phyloP scores from a whole-genome alignment of 2,113 vertebrate genomes.

The Siphamia tubifer region DNA sequence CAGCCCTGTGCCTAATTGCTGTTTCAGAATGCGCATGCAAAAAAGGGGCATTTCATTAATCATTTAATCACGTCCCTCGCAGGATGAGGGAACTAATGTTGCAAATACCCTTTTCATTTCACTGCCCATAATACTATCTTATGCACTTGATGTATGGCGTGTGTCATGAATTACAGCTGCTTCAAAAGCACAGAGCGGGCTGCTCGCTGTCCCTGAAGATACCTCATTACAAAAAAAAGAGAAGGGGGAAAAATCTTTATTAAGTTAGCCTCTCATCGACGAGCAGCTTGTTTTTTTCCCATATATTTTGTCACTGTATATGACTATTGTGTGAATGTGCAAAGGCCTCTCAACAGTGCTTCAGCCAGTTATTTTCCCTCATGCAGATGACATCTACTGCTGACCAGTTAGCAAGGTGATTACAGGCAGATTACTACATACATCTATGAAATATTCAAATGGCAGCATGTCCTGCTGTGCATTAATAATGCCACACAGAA shows the following conservation, averaged over 20 bases:
- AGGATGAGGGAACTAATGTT: constrained; percentile 99
- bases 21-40: constrained; percentile 99
- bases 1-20: constrained; percentile 97
- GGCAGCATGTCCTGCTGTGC: constrained; percentile 92
- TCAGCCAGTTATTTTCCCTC: constrained; percentile 10
- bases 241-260: constrained; percentile 80
- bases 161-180: constrained; percentile 99
- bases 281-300: constrained; percentile 73
- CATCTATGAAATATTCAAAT: constrained; percentile 98
- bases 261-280: constrained; percentile 86
- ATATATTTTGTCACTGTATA: not conserved
- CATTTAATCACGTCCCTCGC: constrained; percentile 99
- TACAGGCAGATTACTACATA: constrained; percentile 96
- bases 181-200: constrained; percentile 90
- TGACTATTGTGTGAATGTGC: not conserved
- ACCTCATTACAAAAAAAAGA: constrained; percentile 82
- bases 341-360: constrained; percentile 11
- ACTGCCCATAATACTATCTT: constrained; percentile 98
- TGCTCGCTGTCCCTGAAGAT: constrained; percentile 91
- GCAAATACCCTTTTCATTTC: constrained; percentile 99
- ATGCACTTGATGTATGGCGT: constrained; percentile 99
- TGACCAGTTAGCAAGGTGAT: constrained; percentile 94
- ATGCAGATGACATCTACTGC: constrained; percentile 78
- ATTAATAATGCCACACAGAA: constrained; percentile 92
- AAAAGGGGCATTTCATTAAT: constrained; percentile 99